phyloP scores from a whole-genome alignment of 2,888 invertebrate species.

The Phorcus lineatus region DNA sequence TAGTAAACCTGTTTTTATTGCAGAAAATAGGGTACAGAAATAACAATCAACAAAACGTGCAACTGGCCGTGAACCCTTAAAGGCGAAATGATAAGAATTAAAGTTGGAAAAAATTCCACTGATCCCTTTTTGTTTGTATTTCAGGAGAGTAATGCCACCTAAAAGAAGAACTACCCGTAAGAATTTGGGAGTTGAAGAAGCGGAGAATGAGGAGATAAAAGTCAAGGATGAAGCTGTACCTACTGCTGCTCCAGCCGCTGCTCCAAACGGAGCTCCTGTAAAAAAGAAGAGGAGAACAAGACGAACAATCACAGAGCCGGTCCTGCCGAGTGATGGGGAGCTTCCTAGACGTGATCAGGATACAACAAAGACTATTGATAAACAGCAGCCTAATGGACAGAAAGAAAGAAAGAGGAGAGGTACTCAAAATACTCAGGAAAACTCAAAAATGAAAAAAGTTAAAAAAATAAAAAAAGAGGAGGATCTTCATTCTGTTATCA shows the following conservation, averaged over 20 bases:
- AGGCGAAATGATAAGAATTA: too few relatives aligned
- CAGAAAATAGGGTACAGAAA: too few relatives aligned
- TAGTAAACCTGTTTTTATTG: too few relatives aligned
- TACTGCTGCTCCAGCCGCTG: not conserved
- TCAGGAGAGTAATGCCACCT: not conserved
- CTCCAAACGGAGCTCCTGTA: not conserved
- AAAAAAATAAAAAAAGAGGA: not conserved
- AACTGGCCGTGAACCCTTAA: too few relatives aligned
- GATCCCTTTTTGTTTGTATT: not conserved
- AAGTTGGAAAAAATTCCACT: too few relatives aligned
- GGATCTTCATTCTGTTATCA: too few relatives aligned
- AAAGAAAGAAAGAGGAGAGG: not conserved
- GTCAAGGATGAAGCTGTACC: not conserved
- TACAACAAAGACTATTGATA: not conserved
- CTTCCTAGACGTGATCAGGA: not conserved
- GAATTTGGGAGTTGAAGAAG: not conserved
- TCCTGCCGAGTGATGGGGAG: not conserved
- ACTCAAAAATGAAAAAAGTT: not conserved
- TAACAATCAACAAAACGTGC: too few relatives aligned
- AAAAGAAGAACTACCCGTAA: not conserved
- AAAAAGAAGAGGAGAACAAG: not conserved
- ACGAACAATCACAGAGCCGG: not conserved
- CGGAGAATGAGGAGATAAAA: not conserved
- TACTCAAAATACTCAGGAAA: not conserved
- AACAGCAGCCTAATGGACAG: not conserved